A percentile compares a stretch with the other conserved stretches of the same genome.
Conservation (phyloP, 2,888 invertebrate species). For the Gnatocerus cornutus region DNA sequence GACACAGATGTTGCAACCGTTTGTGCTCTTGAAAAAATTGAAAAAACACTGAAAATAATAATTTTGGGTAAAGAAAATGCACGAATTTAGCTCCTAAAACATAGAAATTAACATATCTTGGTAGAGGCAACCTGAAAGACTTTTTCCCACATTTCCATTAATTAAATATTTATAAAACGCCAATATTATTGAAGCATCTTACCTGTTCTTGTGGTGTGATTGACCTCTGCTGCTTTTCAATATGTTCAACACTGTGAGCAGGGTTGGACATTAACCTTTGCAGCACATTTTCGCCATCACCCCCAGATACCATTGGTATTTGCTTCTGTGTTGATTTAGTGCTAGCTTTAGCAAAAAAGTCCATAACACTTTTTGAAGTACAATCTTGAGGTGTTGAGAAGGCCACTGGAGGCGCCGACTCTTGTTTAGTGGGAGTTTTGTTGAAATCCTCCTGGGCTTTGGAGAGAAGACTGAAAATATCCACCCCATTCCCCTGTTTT, state of each 20-base stretch:
- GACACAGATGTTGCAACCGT: too few relatives aligned
- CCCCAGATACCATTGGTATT: constrained; percentile 69
- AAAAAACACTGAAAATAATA: too few relatives aligned
- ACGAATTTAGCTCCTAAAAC: too few relatives aligned
- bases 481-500: constrained; percentile 72
- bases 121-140: background rate
- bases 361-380: constrained; percentile 88
- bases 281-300: constrained; percentile 74
- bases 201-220: constrained; percentile 79
- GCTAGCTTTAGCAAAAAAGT: constrained; percentile 88
- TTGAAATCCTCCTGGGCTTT: constrained; percentile 92
- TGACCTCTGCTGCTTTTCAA: constrained; percentile 89
- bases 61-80: too few relatives aligned
- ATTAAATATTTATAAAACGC: constrained; percentile 11
- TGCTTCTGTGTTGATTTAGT: constrained; percentile 75
- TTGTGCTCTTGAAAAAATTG: too few relatives aligned
- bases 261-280: constrained; percentile 89
- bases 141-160: background rate
- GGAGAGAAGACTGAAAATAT: constrained; percentile 90
- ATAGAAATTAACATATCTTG: too few relatives aligned
- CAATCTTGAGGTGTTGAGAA: constrained; percentile 76
- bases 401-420: constrained; percentile 61
- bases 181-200: background rate
- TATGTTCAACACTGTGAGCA: constrained; percentile 88
- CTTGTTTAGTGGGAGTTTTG: constrained; percentile 72